Conservation (phyloP, 2,888 invertebrate species). For the Exocentrus adspersus region DNA sequence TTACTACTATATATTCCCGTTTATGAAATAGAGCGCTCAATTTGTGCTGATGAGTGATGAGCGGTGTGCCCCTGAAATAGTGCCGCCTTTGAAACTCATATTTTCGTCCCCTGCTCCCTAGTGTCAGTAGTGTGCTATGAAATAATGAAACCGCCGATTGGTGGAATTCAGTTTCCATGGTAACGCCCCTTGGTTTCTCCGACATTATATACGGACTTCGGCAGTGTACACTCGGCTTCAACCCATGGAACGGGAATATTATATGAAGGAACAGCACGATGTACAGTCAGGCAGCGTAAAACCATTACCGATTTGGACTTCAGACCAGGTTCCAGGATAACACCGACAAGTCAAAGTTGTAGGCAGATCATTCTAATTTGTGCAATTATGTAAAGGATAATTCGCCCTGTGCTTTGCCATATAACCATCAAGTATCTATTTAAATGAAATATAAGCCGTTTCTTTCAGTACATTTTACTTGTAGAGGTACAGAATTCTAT, state of each 20-base stretch:
- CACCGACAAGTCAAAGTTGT: too few relatives aligned
- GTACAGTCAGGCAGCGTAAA: constrained; percentile 19
- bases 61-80: constrained; percentile 25
- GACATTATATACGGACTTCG: constrained; percentile 37
- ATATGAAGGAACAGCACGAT: constrained; percentile 6
- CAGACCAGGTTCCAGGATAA: too few relatives aligned
- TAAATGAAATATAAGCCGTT: too few relatives aligned
- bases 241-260: constrained; percentile 16
- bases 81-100: constrained; percentile 47
- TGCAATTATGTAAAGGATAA: too few relatives aligned
- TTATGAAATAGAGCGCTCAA: constrained; percentile 31
- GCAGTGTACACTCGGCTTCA: constrained; percentile 25
- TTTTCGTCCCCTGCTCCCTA: constrained; percentile 46
- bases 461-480: too few relatives aligned
- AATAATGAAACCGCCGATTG: constrained; percentile 63
- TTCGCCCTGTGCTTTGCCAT: too few relatives aligned
- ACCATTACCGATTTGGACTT: too few relatives aligned
- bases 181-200: constrained; percentile 58
- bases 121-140: constrained; percentile 56
- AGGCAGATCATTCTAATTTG: too few relatives aligned
- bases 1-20: constrained; percentile 15
- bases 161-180: constrained; percentile 62
- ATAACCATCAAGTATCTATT: too few relatives aligned
- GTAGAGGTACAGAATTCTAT: too few relatives aligned
- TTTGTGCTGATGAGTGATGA: too few relatives aligned